Conservation (phyloP, 2,797 vertebrate species). For the Onychomys arenicola region DNA sequence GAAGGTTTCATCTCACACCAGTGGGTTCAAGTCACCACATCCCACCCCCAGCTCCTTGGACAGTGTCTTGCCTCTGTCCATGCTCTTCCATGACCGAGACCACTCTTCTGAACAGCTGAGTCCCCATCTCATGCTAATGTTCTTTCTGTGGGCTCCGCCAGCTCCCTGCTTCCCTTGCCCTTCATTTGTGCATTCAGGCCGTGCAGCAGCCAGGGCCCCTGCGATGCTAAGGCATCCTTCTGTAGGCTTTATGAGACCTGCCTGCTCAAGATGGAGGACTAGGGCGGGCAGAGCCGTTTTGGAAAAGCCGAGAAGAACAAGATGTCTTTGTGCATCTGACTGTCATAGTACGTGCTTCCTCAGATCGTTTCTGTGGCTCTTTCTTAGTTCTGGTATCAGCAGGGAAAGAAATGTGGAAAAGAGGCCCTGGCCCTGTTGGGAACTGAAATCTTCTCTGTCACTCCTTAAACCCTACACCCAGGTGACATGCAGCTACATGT, state of each 20-base stretch:
- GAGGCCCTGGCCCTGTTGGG: background rate
- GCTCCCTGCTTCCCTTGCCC: background rate
- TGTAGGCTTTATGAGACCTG: background rate
- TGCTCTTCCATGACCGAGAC: background rate
- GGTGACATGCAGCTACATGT: background rate
- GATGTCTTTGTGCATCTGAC: background rate
- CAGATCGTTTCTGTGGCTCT: background rate
- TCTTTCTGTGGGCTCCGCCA: background rate
- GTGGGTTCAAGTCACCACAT: background rate
- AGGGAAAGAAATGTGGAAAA: background rate
- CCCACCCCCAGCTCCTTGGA: background rate
- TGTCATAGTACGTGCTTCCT: background rate
- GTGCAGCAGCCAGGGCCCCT: background rate
- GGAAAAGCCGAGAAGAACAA: background rate
- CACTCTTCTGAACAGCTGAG: background rate
- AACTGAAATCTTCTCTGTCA: background rate
- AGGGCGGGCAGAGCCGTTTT: background rate
- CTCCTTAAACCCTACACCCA: background rate
- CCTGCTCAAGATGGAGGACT: background rate
- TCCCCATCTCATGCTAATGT: background rate
- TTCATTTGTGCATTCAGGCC: background rate
- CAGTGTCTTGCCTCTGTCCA: background rate
- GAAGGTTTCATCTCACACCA: background rate
- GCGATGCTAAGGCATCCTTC: fast-evolving
- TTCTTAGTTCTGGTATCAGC: background rate